Evolutionary conservation across 2,113 vertebrate species (phyloP).

Genomic region (Brevimyrus niger): DNA sequence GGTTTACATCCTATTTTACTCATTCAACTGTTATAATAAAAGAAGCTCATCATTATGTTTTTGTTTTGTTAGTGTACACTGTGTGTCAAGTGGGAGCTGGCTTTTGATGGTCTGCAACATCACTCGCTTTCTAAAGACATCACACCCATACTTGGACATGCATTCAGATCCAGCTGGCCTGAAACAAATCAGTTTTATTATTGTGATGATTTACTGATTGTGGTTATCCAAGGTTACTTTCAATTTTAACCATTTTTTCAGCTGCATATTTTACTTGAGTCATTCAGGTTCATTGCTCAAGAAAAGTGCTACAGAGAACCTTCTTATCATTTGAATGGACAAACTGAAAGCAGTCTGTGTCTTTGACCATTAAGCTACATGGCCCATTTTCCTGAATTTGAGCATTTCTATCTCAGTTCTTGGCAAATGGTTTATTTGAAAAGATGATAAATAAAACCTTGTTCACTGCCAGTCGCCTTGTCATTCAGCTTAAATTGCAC

Average conservation of each 20-base stretch:
- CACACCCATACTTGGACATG: background rate
- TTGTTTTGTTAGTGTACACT: background rate
- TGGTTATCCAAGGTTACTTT: background rate
- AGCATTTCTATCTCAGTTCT: background rate
- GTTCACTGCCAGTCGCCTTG: background rate
- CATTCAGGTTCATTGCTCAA: background rate
- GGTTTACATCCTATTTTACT: background rate
- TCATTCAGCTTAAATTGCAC: background rate
- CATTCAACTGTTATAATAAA: background rate
- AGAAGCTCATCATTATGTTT: background rate
- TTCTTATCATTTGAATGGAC: background rate
- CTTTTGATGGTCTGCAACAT: background rate
- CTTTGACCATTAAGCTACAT: background rate
- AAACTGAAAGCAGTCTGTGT: background rate
- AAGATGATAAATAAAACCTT: background rate
- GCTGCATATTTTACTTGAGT: background rate
- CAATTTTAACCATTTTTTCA: background rate
- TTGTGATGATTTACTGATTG: background rate
- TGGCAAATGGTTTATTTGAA: background rate
- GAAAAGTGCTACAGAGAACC: background rate
- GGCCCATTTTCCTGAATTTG: background rate
- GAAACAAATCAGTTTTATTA: background rate
- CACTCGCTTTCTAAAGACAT: background rate
- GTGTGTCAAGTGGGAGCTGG: background rate
- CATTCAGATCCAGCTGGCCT: background rate